Conservation (phyloP, 2,113 vertebrate species). For the Fregata magnificens region DNA sequence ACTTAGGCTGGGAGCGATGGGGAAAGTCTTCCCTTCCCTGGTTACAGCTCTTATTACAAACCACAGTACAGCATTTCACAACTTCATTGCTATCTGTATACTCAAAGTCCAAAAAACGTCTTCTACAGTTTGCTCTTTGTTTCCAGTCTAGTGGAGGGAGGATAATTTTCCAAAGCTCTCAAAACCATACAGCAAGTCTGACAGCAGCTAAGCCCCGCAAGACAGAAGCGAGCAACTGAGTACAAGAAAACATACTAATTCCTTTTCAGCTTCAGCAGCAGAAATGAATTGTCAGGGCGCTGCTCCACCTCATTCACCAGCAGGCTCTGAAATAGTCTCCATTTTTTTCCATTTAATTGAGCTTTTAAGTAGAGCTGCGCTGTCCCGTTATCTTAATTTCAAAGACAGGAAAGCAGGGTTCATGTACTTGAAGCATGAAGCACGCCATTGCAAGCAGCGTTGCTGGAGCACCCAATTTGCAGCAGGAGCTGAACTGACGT, state of each 20-base stretch:
- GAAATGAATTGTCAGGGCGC: neutral
- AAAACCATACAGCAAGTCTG: neutral
- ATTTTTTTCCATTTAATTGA: neutral
- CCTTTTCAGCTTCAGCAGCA: neutral
- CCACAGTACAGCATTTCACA: neutral
- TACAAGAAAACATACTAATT: neutral
- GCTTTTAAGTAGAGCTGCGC: neutral
- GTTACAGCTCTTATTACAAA: neutral
- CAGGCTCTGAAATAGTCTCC: neutral
- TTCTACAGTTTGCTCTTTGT: neutral
- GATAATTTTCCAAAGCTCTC: neutral
- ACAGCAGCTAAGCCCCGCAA: neutral
- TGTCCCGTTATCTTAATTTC: neutral
- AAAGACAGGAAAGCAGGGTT: neutral
- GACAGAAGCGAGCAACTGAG: neutral
- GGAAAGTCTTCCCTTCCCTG: neutral
- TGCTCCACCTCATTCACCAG: neutral
- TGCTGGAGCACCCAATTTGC: rapidly evolving
- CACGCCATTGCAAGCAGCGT: rapidly evolving
- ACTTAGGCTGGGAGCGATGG: neutral
- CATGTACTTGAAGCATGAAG: neutral
- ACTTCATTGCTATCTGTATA: neutral
- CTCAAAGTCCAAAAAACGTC: neutral
- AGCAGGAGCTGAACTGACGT: neutral
- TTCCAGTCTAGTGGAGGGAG: neutral